Evolutionary conservation across 2,113 vertebrate genomes (phyloP).

Genomic region (Crotalus viridis): DNA sequence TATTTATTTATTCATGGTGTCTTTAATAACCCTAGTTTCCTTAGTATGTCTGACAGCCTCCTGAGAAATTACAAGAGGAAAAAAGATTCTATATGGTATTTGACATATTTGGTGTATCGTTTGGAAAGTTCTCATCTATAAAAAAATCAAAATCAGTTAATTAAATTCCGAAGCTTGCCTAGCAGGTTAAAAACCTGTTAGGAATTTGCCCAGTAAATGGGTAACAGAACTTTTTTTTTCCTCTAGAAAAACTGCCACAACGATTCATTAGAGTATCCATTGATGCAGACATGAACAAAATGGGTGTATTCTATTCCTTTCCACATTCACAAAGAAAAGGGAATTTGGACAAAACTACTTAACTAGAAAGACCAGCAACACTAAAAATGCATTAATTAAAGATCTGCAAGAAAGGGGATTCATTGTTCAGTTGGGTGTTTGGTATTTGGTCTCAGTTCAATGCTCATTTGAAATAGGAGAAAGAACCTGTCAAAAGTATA

Average conservation of each 20-base stretch:
- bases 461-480: neutral
- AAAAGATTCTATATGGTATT: neutral
- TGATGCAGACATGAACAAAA: conserved; percentile 14
- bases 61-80: neutral
- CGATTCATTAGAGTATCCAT: neutral
- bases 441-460: conserved; percentile 8
- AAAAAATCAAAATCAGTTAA: neutral
- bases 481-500: neutral
- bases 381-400: neutral
- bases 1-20: neutral
- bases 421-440: neutral
- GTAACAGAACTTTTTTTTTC: neutral
- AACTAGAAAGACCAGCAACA: conserved; percentile 8
- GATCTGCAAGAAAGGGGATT: neutral
- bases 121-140: neutral
- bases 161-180: conserved; percentile 7
- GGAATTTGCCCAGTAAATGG: neutral
- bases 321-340: neutral
- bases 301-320: neutral
- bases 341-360: conserved; percentile 11
- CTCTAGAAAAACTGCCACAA: conserved; percentile 5
- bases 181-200: neutral
- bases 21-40: neutral
- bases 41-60: neutral
- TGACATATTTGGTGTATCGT: neutral